Conservation (phyloP, 2,888 invertebrate species). For the Agrochola litura region DNA sequence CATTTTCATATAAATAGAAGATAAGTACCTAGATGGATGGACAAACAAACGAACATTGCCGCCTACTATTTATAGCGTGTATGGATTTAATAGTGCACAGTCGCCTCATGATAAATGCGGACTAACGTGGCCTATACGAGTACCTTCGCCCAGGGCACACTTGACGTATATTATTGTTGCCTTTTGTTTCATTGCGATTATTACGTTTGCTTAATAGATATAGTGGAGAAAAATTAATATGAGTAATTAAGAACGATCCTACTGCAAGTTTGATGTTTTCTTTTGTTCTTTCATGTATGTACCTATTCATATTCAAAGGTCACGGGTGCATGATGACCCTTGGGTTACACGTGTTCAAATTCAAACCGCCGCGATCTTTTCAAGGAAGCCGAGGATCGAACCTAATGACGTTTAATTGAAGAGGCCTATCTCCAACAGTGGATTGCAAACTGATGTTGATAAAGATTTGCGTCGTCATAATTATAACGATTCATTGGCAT, state of each 20-base stretch:
- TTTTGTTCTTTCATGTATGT: not conserved
- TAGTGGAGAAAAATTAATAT: not conserved
- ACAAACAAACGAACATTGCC: conserved; percentile 15
- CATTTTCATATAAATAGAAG: not conserved
- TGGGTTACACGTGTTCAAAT: no score
- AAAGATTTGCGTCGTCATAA: not conserved
- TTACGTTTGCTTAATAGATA: conserved; percentile 5
- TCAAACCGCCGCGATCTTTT: not conserved
- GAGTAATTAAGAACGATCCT: not conserved
- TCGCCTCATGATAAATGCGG: conserved; percentile 68
- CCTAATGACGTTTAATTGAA: not conserved
- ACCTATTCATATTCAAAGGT: not conserved
- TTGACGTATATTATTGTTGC: conserved; percentile 15
- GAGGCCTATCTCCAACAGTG: not conserved
- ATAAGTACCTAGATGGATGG: not conserved
- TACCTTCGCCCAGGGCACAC: conserved; percentile 48
- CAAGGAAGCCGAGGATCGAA: not conserved
- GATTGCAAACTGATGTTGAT: not conserved
- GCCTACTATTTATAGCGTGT: conserved; percentile 2
- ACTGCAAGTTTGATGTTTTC: not conserved
- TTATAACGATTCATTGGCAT: not conserved
- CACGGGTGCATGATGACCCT: not conserved
- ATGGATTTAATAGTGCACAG: conserved; percentile 55
- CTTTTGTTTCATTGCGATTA: conserved; percentile 29
- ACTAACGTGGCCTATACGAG: conserved; percentile 51